Base-by-base conservation (phyloP, 2,797 vertebrate genomes). In the Muscicapa striata region DNA sequence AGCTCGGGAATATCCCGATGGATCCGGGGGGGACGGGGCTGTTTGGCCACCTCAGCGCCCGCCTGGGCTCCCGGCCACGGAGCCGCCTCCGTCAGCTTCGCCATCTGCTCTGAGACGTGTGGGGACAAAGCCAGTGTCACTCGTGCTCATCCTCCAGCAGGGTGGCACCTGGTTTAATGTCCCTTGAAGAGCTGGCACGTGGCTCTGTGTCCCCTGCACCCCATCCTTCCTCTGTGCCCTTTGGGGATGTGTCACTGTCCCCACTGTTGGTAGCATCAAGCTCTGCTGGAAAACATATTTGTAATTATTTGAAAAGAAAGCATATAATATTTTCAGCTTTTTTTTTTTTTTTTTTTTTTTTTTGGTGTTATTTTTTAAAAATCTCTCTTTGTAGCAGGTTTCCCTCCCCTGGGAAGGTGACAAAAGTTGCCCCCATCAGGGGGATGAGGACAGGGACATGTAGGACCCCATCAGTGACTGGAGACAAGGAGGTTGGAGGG, bases 51-150 rank as follows among this genome's bases (percentile, higher is more conserved):
- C 5, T 1, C 69, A 6, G 75, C 48, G 91, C 74, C 61, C 12
- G 1, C 58, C 96, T 79, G 59, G 5, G 93, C 63, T 23, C 19
- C 29, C 13, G 27, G 45, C 70, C 10, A 46, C 24, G 59, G 83
- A 92, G 95, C 29, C 29, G 30, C 9, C 38, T 89, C 97, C 94
- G 78, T 23, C 3, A 3, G 83, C 75, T 17, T 55, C 54, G 1
- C 97, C 97, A 95, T 96, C 97, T 97, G 97, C 96, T 96, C 95
- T 91, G 94, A 89, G 96, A 97, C 96, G 80, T 43, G 96, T 79
- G 97, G 97, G 89, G 66, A 97, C 97, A 97, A 94, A 97, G 89
- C 23, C 70, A 96, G 83, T 84, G 97, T 95, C 97, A 96, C 97
- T 97, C 63, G 90, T 84, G 95, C 93, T 96, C 74, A 77, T 92